Conservation (phyloP, 2,888 invertebrate genomes). For the Zhengitettix transpicula region DNA sequence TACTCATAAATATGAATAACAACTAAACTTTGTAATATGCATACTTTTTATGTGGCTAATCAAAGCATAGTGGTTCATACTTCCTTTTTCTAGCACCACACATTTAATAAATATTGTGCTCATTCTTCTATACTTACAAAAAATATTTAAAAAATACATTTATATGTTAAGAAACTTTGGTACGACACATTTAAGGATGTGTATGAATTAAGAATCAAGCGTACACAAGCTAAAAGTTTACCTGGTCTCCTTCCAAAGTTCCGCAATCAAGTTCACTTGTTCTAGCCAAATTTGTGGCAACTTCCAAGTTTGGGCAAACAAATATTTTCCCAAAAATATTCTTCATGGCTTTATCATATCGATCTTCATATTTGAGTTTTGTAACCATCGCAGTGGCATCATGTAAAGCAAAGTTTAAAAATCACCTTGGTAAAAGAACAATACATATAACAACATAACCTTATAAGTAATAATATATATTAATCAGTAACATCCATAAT, state of each 20-base stretch:
- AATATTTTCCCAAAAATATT: slow-evolving; percentile 96
- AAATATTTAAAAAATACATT: too few species aligned
- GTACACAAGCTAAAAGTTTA: slow-evolving; percentile 10
- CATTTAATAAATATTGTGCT: too few species aligned
- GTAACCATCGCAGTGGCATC: slow-evolving; percentile 98
- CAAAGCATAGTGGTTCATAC: too few species aligned
- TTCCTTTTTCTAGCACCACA: too few species aligned
- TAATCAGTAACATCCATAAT: neutral
- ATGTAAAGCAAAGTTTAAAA: slow-evolving; percentile 26
- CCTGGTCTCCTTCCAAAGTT: slow-evolving; percentile 91
- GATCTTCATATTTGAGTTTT: slow-evolving; percentile 72
- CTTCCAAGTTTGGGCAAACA: slow-evolving; percentile 90
- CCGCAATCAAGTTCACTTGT: slow-evolving; percentile 97
- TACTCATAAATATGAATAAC: too few species aligned
- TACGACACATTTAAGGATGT: too few species aligned
- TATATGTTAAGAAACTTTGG: too few species aligned
- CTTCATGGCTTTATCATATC: slow-evolving; percentile 82
- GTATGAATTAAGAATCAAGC: too few species aligned
- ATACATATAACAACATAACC: too few species aligned
- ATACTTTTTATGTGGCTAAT: too few species aligned
- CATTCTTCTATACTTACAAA: too few species aligned
- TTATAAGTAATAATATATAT: slow-evolving; percentile 8
- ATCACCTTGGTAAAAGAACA: neutral
- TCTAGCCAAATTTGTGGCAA: slow-evolving; percentile 87
- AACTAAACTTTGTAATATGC: too few species aligned